Base-by-base conservation (phyloP, 2,888 invertebrate species). In the Nasonovia ribisnigri region DNA sequence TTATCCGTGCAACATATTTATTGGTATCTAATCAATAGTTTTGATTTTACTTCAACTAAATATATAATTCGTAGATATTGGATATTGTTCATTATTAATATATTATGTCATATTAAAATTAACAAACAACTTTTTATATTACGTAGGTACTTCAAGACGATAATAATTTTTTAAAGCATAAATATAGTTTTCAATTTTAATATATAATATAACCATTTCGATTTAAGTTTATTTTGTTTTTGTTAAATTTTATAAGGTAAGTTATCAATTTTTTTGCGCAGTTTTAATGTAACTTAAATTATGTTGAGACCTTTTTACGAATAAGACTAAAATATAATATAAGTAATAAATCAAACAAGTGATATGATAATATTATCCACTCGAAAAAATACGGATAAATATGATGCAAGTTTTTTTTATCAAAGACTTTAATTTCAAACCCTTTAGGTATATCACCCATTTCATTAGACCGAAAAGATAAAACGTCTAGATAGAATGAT, bases 401-500 rank as follows among this genome's bases (percentile, higher is more conserved):
- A 8, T 1, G 24, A 43, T 46, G 20, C 5, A 29, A 84, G 29
- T 77, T 42, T 54, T 46, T 43, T 88, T 54, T n/a, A n/a, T 87
- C 20, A 77, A 77, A 42, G 36, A 20, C 67, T 67, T 24, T 20
- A 57, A 77, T 87, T 92, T 87, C 60, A 67, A 87, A 92, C 60
- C 48, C 60, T 36, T 92, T 87, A n/a, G n/a, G n/a, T n/a, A 67
- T 46, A 43, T 67, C 87, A 48, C 60, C 48, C 87, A 48, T 60
- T 67, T 26, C 60, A 48, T 92, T 87, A 60, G 36, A 92, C 92
- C 48, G 87, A 87, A 92, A 92, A 92, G 87, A 92, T 92, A 29
- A 36, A 46, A 87, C 42, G 16, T 48, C 20, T 29, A 92, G 92
- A 87, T 87, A 48, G 6, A 29, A 67, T 54, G 36, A 42, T 90